These are phyloP conservation scores for Cygnus buccinator DNA, from an alignment of 2,113 vertebrate genomes.

Conservation along the genomic window DNA sequence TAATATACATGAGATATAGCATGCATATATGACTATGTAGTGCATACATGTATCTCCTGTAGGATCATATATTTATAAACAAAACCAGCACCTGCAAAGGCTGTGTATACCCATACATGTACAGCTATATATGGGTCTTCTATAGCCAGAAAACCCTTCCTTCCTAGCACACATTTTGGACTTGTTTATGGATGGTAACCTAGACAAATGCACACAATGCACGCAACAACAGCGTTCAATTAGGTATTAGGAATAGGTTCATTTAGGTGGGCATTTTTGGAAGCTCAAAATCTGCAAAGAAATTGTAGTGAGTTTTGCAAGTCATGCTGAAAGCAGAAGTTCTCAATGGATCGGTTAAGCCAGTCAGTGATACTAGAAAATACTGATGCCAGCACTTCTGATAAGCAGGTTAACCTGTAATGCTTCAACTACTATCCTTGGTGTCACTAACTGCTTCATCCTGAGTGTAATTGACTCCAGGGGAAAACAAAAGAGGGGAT, in stretches of 20 bases:
- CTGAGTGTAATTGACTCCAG: constrained; percentile 67
- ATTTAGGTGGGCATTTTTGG: not conserved
- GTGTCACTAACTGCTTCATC: constrained; percentile 61
- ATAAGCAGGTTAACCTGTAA: constrained; percentile 64
- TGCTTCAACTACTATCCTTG: constrained; percentile 49
- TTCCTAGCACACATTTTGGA: not conserved
- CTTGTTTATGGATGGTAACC: not conserved
- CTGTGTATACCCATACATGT: fast-evolving
- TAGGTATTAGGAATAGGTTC: not conserved
- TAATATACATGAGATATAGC: not conserved
- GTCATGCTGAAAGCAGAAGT: constrained; percentile 48
- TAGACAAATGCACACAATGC: not conserved
- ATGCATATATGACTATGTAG: not conserved
- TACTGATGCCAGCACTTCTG: constrained; percentile 42
- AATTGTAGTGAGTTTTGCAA: constrained; percentile 29
- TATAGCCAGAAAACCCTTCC: fast-evolving
- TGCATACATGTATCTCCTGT: not conserved
- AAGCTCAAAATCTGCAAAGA: not conserved
- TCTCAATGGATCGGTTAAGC: constrained; percentile 37
- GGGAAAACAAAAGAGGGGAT: constrained; percentile 48
- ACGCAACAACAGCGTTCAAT: not conserved
- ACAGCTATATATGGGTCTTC: fast-evolving
- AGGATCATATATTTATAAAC: not conserved
- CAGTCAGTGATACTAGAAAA: constrained; percentile 45
- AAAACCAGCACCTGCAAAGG: not conserved